These are phyloP conservation scores for Staurois parvus DNA, from an alignment of 2,797 vertebrate species.

Conservation along the genomic window DNA sequence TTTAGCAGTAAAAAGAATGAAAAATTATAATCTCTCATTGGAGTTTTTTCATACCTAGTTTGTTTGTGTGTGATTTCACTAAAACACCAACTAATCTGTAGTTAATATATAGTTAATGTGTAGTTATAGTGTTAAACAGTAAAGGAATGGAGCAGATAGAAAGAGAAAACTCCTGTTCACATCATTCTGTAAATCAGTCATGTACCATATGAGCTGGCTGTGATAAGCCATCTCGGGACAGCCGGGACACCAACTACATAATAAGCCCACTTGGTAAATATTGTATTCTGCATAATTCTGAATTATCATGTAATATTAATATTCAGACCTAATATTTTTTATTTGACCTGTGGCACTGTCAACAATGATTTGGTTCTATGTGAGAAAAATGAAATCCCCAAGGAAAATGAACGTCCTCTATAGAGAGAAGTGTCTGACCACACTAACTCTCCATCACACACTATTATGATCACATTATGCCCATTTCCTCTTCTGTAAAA, in stretches of 20 bases:
- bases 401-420: not conserved
- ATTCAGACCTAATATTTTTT: not conserved
- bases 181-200: too few relatives aligned
- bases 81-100: too few relatives aligned
- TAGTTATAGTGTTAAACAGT: too few relatives aligned
- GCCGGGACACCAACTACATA: not conserved
- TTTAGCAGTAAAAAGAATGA: too few relatives aligned
- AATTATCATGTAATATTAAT: not conserved
- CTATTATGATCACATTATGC: not conserved
- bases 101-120: too few relatives aligned
- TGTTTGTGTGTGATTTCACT: too few relatives aligned
- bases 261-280: not conserved
- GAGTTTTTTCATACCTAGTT: too few relatives aligned
- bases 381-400: constrained; percentile 2
- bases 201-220: not conserved
- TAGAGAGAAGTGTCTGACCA: not conserved
- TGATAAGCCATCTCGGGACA: not conserved
- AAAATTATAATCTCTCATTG: too few relatives aligned
- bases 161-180: too few relatives aligned
- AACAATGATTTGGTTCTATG: not conserved
- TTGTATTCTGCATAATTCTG: not conserved
- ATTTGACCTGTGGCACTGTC: not conserved
- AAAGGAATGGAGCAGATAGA: too few relatives aligned
- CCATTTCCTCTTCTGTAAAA: not conserved
- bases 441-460: not conserved